Base-by-base conservation (phyloP, 53 echinoderm and acorn worm species). In the Holothuria leucospilota region DNA sequence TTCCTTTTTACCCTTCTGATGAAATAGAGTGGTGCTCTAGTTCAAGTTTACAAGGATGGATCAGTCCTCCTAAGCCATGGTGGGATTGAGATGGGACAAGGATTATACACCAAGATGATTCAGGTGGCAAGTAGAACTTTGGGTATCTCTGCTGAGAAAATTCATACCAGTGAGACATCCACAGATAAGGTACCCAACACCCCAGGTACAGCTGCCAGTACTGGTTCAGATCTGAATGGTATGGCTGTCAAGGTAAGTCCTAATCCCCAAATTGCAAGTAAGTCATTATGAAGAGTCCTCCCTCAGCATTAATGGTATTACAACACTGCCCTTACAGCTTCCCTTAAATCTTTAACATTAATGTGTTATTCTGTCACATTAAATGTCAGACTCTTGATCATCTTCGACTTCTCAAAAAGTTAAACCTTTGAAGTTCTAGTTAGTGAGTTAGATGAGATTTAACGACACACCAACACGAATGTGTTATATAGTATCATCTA, bases 81-180 rank as follows among this genome's bases (percentile, higher is more conserved):
- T 60, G 98, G 98, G 1, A 86, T 91, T 26, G 98, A 98, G 88
- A 90, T 95, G 92, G 95, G 98, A 16, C 98, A 98, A 78, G 98
- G 98, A 10, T 51, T 98, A 39, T 82, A 95, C 62, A 98, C 98
- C 72, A 98, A 98, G 90, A 90, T 94, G 87, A 85, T 93, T 15
- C 95, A 93, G 85, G 90, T 98, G 23, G 95, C 98, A 16, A 95
- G 98, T 60, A 58, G 85, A 63, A 69, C 85, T 2, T 56, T 98
- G 23, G 81, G 77, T 13, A 88, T 96, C 40, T 87, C 94, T 23
- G n/a, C 77, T 2, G 89, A 86, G 9, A 90, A 87, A 86, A 89
- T 96, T 30, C 87, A 91, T 52, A 94, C 90, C 46, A 94, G 84
- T 41, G 87, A 89, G 53, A 91, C 92, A 13, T 81, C 85, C 8